These are phyloP conservation scores for Gymnocephalus cernua DNA, from an alignment of 2,113 vertebrate species.

Conservation along the genomic window DNA sequence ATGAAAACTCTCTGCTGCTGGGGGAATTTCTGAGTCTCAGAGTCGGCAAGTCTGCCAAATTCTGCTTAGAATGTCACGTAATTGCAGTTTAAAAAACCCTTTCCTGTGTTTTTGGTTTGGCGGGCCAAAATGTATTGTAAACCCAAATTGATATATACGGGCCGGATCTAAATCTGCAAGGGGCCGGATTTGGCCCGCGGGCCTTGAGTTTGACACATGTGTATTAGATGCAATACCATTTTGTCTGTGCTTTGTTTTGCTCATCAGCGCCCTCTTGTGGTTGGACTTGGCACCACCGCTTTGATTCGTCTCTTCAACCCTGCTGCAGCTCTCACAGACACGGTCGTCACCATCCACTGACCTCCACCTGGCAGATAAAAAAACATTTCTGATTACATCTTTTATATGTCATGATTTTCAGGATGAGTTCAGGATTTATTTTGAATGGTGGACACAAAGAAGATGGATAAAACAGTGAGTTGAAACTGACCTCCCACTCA, in stretches of 20 bases:
- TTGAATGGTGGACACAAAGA: neutral
- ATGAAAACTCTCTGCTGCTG: no score
- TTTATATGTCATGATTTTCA: neutral
- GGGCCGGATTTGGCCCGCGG: no score
- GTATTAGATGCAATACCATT: neutral
- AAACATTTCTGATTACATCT: neutral
- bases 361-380: slow-evolving; percentile 39
- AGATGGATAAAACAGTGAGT: neutral
- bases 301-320: neutral
- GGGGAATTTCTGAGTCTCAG: no score
- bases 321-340: slow-evolving; percentile 42
- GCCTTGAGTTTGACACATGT: no score
- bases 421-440: neutral
- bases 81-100: no score
- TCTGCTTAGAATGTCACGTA: no score
- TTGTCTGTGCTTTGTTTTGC: neutral
- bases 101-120: no score
- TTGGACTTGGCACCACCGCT: neutral
- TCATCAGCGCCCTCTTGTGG: slow-evolving; percentile 55
- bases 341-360: slow-evolving; percentile 51
- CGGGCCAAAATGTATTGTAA: no score
- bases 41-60: no score
- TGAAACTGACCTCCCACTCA: slow-evolving; percentile 28
- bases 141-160: no score
- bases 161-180: no score